Conservation (phyloP, 2,888 invertebrate genomes). For the Oithona nana region DNA sequence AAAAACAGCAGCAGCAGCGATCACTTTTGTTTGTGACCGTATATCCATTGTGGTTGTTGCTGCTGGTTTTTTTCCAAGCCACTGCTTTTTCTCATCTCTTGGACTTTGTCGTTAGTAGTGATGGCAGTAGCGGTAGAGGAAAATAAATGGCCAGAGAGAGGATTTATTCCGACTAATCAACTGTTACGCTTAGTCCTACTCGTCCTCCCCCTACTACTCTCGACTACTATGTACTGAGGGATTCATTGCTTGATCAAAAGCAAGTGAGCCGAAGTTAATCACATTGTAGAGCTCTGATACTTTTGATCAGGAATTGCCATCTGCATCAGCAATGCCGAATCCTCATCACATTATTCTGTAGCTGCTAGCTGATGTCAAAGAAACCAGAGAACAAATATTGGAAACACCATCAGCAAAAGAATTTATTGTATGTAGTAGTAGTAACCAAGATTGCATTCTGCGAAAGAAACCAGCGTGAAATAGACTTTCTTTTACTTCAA, state of each 20-base stretch:
- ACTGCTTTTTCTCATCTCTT: not conserved
- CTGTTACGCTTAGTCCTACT: not conserved
- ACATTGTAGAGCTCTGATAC: not conserved
- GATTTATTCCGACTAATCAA: not conserved
- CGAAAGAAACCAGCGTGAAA: not conserved
- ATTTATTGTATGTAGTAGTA: too few species aligned
- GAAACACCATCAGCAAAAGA: too few species aligned
- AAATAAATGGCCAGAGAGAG: not conserved
- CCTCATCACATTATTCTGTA: too few species aligned
- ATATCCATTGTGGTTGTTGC: not conserved
- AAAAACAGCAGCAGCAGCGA: too few species aligned
- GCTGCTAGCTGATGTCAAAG: not conserved
- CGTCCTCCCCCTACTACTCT: not conserved
- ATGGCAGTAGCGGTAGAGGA: not conserved
- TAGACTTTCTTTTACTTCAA: not conserved
- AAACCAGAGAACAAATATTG: not conserved
- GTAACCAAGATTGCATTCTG: not conserved
- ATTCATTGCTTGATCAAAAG: too few species aligned
- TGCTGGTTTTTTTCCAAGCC: not conserved
- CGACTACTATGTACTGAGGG: too few species aligned
- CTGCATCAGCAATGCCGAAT: not conserved
- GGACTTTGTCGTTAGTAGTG: too few species aligned
- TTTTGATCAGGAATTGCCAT: not conserved
- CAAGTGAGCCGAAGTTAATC: not conserved
- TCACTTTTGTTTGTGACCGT: too few species aligned